Evolutionary conservation across 2,888 invertebrate species (phyloP).

Genomic region (Protodeltote pygarga): DNA sequence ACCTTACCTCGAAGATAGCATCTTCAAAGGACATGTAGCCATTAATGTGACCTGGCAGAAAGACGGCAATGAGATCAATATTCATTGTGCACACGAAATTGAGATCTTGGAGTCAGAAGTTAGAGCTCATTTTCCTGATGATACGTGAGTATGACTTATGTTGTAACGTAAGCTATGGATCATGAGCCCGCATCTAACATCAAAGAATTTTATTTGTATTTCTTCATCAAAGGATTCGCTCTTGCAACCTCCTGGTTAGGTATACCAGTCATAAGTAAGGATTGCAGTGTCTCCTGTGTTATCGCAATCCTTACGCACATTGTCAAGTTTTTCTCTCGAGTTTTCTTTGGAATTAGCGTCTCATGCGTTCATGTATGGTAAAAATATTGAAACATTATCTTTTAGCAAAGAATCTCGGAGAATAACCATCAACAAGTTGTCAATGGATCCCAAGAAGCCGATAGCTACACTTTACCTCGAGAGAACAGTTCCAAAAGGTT

Average conservation of each 20-base stretch:
- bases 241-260: too few species aligned
- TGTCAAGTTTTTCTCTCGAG: too few species aligned
- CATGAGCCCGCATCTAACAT: too few species aligned
- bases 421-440: constrained; percentile 70
- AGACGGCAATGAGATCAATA: constrained; percentile 87
- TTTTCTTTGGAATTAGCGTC: too few species aligned
- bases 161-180: too few species aligned
- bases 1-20: constrained; percentile 88
- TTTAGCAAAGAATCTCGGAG: constrained; percentile 61
- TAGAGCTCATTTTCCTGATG: constrained; percentile 57
- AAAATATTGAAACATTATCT: background rate
- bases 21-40: constrained; percentile 89
- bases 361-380: background rate
- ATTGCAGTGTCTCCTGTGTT: too few species aligned
- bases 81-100: constrained; percentile 90
- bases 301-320: too few species aligned
- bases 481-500: constrained; percentile 84
- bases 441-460: constrained; percentile 87
- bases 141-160: constrained; percentile 60
- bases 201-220: too few species aligned
- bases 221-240: too few species aligned
- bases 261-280: too few species aligned
- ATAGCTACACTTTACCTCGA: constrained; percentile 88
- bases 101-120: constrained; percentile 86
- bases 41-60: constrained; percentile 90